Base-by-base conservation (phyloP, 2,113 vertebrate genomes). In the Alosa alosa region DNA sequence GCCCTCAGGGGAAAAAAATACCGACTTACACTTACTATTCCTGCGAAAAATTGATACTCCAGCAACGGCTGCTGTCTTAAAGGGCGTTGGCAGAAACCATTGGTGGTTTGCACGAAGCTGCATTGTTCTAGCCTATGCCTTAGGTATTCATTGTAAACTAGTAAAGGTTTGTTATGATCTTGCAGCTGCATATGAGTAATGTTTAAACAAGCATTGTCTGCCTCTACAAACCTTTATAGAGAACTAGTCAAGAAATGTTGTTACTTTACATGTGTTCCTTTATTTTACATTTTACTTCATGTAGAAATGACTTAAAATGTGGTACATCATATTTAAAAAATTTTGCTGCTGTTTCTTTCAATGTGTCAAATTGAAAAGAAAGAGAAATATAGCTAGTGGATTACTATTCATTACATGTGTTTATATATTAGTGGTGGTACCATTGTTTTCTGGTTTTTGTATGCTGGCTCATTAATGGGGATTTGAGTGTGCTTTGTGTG, bases 51-150 rank as follows among this genome's bases (percentile, higher is more conserved):
- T 92, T 94, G 94, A 94, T 92, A 89, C 94, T 92, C 93, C 88
- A 91, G 93, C 93, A 94, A 93, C 94, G 94, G 93, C 92, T 93
- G 90, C 91, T 94, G 92, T 94, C 93, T 94, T 93, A 94, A 95
- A 93, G 93, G 93, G 92, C 93, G 92, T 93, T 93, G 93, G 93
- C 93, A 91, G 93, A 91, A 94, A 91, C 89, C 88, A 81, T 75
- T 86, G 88, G 94, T 93, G 93, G 94, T 94, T 68, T 68, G 64
- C 64, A 68, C 25, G 9, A 3, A 68, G n/a, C 25, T 68, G 64
- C 7, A 31, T 68, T 68, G 64, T 25, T 68, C 64, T 68, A 31
- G 22, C 3, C 8, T 68, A n/a, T 6, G 7, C 64, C 64, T 68
- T 68, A 31, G 64, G 64, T 68, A 68, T 6, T n/a, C 55, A 60